Percentiles rank a stretch among this genome's conserved stretches.
Evolutionary conservation across 2,797 vertebrate genomes (phyloP).

Genomic region (Galago senegalensis): DNA sequence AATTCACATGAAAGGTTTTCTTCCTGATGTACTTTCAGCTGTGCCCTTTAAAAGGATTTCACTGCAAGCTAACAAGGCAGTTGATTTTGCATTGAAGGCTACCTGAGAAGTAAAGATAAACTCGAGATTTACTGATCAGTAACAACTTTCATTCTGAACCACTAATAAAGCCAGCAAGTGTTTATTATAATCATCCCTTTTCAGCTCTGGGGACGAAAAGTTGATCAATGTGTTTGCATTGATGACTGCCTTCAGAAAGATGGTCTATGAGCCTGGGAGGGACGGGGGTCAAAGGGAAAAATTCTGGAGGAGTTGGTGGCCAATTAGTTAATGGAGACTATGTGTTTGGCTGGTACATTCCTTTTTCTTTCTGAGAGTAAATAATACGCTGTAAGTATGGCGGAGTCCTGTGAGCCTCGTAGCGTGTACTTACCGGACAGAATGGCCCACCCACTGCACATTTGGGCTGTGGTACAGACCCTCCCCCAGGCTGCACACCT

Average conservation of each 20-base stretch:
- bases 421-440: neutral
- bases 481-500: neutral
- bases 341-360: neutral
- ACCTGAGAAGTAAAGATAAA: conserved; percentile 70
- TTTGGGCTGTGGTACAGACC: no score
- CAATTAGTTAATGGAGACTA: neutral
- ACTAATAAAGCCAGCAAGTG: conserved; percentile 10
- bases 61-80: conserved; percentile 67
- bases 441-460: neutral
- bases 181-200: conserved; percentile 58
- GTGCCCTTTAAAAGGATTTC: conserved; percentile 68
- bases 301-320: neutral
- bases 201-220: neutral
- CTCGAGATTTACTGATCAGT: conserved; percentile 57
- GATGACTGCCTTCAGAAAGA: neutral
- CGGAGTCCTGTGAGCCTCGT: neutral
- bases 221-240: neutral
- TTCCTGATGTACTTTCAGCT: conserved; percentile 71
- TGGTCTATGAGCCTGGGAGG: neutral
- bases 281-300: neutral
- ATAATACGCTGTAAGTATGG: neutral
- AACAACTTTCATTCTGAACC: conserved; percentile 48
- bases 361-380: conserved; percentile 12
- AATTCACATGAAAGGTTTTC: conserved; percentile 73
- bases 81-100: conserved; percentile 66